Conservation (phyloP, 1,140 invertebrate species). For the Magallana ariakensis region DNA sequence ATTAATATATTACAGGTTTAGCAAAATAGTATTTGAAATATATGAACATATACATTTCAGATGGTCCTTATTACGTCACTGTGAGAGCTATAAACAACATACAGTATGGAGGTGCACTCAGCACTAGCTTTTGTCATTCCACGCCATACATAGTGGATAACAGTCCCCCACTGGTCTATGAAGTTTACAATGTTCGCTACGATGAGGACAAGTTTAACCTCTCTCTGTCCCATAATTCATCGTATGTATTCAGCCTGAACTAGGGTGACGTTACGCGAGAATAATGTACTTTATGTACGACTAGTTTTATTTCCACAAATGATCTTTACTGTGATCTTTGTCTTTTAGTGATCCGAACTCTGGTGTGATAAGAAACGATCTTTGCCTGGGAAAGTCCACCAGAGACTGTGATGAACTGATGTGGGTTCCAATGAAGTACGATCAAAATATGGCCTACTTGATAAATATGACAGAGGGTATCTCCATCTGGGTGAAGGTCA, state of each 20-base stretch:
- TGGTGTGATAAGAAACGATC: constrained; percentile 56
- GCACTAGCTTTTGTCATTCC: constrained; percentile 67
- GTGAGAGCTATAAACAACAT: constrained; percentile 68
- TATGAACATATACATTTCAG: constrained; percentile 51
- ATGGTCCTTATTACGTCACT: constrained; percentile 67
- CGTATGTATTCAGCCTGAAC: not conserved
- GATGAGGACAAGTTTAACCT: constrained; percentile 61
- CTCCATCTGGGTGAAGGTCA: constrained; percentile 66
- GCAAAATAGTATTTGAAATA: too few relatives aligned
- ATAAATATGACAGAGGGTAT: constrained; percentile 62
- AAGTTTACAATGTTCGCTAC: constrained; percentile 67
- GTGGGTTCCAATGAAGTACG: constrained; percentile 51
- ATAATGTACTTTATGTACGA: too few relatives aligned
- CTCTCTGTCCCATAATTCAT: constrained; percentile 61
- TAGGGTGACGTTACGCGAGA: too few relatives aligned
- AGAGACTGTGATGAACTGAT: constrained; percentile 59
- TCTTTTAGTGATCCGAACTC: constrained; percentile 71
- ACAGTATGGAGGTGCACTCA: constrained; percentile 65
- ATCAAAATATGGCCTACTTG: constrained; percentile 25
- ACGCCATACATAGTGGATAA: constrained; percentile 67
- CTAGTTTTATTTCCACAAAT: too few relatives aligned
- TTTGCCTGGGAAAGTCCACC: constrained; percentile 65
- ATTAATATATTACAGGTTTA: too few relatives aligned
- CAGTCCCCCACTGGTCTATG: constrained; percentile 63
- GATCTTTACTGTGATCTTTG: too few relatives aligned